Percentiles rank a stretch among this genome's conserved stretches.
Evolutionary conservation across 2,797 vertebrate genomes (phyloP).

Genomic region (Peromyscus eremicus): DNA sequence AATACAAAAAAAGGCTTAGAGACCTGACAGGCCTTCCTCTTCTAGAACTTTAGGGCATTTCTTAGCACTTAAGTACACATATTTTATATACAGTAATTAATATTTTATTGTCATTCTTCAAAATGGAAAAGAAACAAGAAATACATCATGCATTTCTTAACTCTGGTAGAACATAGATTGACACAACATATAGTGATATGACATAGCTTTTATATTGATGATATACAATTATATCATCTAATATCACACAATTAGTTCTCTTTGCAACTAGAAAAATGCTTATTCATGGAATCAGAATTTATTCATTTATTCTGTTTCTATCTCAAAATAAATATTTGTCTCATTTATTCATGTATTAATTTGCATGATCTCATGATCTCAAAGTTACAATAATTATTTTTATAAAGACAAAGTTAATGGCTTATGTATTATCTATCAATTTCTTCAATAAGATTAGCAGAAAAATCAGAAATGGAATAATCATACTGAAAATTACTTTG

Average conservation of each 20-base stretch:
- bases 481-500: background rate
- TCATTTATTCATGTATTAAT: constrained; percentile 34
- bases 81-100: constrained; percentile 68
- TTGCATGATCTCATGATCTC: background rate
- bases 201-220: background rate
- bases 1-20: constrained; percentile 19
- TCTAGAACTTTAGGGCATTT: background rate
- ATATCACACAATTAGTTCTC: background rate
- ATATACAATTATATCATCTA: background rate
- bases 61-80: constrained; percentile 36
- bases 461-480: background rate
- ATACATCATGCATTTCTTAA: background rate
- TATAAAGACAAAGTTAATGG: background rate
- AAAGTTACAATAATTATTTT: constrained; percentile 4
- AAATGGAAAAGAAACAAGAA: constrained; percentile 15
- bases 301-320: accelerated
- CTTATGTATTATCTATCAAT: background rate
- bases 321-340: background rate
- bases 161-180: background rate
- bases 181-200: background rate
- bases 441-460: background rate
- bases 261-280: constrained; percentile 14
- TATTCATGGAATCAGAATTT: background rate
- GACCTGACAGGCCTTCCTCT: constrained; percentile 19
- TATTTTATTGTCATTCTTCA: constrained; percentile 41